phyloP scores from a whole-genome alignment of 1,140 invertebrate species.

The Drosophila athabasca region DNA sequence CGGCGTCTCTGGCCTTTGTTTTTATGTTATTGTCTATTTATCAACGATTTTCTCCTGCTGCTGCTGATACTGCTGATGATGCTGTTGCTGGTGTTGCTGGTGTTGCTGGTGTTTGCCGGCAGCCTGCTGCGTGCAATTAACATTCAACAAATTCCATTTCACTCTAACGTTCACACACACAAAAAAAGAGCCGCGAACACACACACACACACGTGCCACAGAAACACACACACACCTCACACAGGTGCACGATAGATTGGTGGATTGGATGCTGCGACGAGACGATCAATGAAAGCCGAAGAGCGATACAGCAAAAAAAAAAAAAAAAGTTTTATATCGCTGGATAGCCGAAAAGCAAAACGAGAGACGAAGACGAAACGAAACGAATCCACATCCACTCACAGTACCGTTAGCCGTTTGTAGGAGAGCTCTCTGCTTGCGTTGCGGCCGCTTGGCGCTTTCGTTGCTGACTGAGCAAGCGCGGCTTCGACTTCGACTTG shows the following conservation, averaged over 20 bases:
- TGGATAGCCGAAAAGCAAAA: not conserved
- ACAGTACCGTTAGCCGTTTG: constrained; percentile 52
- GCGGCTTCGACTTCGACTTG: constrained; percentile 2
- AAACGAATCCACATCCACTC: constrained; percentile 11
- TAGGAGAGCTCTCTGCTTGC: constrained; percentile 6
- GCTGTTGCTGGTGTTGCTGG: constrained; percentile 5
- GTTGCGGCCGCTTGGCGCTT: constrained; percentile 56
- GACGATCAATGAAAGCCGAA: constrained; percentile 30
- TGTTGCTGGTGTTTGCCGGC: constrained; percentile 33
- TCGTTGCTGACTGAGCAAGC: constrained; percentile 56
- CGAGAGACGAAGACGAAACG: too few relatives aligned
- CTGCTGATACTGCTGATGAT: constrained; percentile 1
- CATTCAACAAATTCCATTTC: constrained; percentile 77
- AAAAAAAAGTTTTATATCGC: constrained; percentile 1
- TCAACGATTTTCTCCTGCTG: constrained; percentile 56
- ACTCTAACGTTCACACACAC: constrained; percentile 44
- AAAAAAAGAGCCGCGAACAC: constrained; percentile 20
- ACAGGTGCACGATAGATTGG: constrained; percentile 4
- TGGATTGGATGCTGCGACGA: constrained; percentile 22
- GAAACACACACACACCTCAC: constrained; percentile 17
- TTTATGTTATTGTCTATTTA: constrained; percentile 55
- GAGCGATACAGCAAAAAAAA: constrained; percentile 9
- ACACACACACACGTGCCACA: constrained; percentile 7
- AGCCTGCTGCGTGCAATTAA: constrained; percentile 73
- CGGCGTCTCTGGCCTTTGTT: constrained; percentile 54